These are phyloP conservation scores for Paedocypris sp. DNA, from an alignment of 2,113 vertebrate species.

Conservation along the genomic window DNA sequence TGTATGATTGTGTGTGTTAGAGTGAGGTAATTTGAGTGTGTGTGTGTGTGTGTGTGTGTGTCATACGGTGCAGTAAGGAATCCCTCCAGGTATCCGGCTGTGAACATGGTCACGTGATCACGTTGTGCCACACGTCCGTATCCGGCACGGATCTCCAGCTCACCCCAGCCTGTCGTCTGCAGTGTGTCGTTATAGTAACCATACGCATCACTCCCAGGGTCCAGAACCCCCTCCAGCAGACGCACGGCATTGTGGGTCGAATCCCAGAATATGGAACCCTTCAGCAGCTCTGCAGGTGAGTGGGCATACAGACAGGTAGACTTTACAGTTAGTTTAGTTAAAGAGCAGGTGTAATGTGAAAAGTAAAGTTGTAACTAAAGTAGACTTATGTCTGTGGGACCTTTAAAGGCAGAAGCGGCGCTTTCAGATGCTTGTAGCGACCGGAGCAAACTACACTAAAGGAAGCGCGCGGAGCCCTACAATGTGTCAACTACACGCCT, in stretches of 20 bases:
- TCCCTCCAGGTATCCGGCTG: slow-evolving; percentile 80
- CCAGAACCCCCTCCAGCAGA: slow-evolving; percentile 62
- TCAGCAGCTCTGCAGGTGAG: slow-evolving; percentile 40
- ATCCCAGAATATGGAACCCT: slow-evolving; percentile 74
- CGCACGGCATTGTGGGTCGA: slow-evolving; percentile 51
- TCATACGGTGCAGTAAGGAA: slow-evolving; percentile 81
- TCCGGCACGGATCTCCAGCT: slow-evolving; percentile 77
- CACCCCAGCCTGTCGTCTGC: slow-evolving; percentile 70
- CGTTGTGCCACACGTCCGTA: slow-evolving; percentile 60
- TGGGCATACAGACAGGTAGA: background rate
- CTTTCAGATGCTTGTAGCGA: no score
- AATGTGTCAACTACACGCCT: no score
- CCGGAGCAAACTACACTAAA: no score
- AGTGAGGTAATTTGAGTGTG: no score
- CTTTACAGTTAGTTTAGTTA: no score
- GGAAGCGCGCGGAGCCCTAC: no score
- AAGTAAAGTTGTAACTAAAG: no score
- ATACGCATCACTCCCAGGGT: slow-evolving; percentile 68
- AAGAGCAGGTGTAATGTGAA: background rate
- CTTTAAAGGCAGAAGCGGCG: no score
- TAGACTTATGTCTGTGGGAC: no score
- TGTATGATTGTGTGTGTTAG: no score
- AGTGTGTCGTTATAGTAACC: slow-evolving; percentile 77
- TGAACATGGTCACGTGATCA: slow-evolving; percentile 71
- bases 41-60: no score